A percentile compares a stretch with the other conserved stretches of the same genome.
Conservation (phyloP, 2,888 invertebrate species). For the Acronicta psi region DNA sequence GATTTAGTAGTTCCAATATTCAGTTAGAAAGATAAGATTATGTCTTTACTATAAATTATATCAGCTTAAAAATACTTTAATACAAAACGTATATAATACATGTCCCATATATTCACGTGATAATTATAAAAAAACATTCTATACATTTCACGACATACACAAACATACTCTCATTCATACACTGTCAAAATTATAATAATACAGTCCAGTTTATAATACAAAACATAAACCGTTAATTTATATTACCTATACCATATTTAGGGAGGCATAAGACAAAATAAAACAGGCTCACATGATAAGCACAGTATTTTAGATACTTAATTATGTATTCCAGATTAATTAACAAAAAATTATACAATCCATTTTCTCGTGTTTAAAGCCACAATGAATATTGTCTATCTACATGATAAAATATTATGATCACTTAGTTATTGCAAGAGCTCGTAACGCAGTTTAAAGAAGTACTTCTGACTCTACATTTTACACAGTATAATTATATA, state of each 20-base stretch:
- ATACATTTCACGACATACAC: conserved; percentile 65
- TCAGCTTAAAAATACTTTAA: conserved; percentile 70
- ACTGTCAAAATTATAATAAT: conserved; percentile 65
- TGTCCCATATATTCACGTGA: conserved; percentile 57
- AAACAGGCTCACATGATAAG: too few relatives aligned
- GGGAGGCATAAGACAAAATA: background rate
- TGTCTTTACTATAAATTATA: conserved; percentile 68
- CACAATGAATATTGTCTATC: too few relatives aligned
- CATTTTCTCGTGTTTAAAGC: too few relatives aligned
- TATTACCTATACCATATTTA: conserved; percentile 52
- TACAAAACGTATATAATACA: conserved; percentile 74
- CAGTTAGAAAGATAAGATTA: conserved; percentile 63
- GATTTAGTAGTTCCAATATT: conserved; percentile 39
- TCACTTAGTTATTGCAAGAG: too few relatives aligned
- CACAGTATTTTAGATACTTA: too few relatives aligned
- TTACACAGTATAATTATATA: too few relatives aligned
- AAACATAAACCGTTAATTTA: conserved; percentile 77
- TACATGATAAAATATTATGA: too few relatives aligned
- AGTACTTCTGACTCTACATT: too few relatives aligned
- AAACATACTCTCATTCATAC: conserved; percentile 65
- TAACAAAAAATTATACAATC: too few relatives aligned
- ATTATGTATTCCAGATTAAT: too few relatives aligned
- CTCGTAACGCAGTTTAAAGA: too few relatives aligned
- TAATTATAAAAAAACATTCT: conserved; percentile 65
- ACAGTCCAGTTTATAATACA: conserved; percentile 84